Evolutionary conservation across 2,113 vertebrate species (phyloP), one percentile per base, ranked within the genome.

Genomic region (Spea bombifrons): DNA sequence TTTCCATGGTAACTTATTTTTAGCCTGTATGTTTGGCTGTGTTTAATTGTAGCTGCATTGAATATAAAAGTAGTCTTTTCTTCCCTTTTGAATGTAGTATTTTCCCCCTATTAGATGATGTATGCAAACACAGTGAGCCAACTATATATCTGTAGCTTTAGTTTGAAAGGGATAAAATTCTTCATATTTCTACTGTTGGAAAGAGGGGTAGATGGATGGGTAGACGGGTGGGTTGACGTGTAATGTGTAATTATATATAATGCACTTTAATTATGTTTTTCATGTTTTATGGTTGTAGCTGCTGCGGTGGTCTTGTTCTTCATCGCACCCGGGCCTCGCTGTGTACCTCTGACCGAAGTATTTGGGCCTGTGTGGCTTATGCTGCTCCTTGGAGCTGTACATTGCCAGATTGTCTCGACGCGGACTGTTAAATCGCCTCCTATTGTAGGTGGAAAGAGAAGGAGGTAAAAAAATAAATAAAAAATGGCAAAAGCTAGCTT

Each of bases 391-490:
- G 97, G 97, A 81, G 98, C 97, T 46, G 97, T 99, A 75, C 97
- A 99, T 86, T 99, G 97, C 88, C 97, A 99, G 94, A 99, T 99
- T 81, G 97, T 99, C 81, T 99, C 97, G 84, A 99, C 97, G 53
- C 87, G 96, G 81, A 98, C 96, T 3, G 97, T 96, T 8, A 99
- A 98, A 81, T 93, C 95, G 2, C 75, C 89, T 75, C 91, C 91
- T 79, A 92, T 88, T 84, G 86, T 89, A 47, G 93, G 95, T 61
- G 95, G 92, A 55, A 97, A 94, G 92, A 94, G 96, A 87, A 93
- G 97, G 91, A 97, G 95, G 96, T 97, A 90, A 69, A 78, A 5
- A 5, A 12, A 48, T 7, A 7, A 43, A 8, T 67, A 12, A 47
- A 59, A 45, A 48, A 15, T 50, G 3, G 8, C 30, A 10, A 65